Evolutionary conservation across 2,113 vertebrate genomes (phyloP).

Genomic region (Mandrillus leucophaeus): DNA sequence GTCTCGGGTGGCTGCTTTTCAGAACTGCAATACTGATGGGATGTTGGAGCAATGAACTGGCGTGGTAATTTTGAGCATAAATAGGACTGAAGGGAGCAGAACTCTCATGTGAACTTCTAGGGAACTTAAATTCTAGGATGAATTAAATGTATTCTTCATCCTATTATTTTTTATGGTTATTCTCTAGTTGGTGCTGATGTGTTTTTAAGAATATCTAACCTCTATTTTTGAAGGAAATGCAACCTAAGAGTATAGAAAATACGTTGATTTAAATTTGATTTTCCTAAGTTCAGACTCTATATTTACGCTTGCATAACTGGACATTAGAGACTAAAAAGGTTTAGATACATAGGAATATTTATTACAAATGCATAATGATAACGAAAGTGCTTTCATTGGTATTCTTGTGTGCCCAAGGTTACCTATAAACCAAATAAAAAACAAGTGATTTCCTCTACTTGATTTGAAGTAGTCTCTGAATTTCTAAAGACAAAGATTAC

Average conservation of each 20-base stretch:
- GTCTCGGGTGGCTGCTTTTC: neutral
- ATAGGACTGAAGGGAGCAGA: neutral
- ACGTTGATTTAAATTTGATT: conserved; percentile 9
- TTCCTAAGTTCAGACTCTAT: neutral
- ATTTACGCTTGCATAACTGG: neutral
- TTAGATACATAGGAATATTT: neutral
- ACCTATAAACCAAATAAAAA: neutral
- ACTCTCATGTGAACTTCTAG: neutral
- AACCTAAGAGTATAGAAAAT: neutral
- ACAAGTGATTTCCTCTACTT: neutral
- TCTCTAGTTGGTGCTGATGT: conserved; percentile 56
- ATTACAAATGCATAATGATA: neutral
- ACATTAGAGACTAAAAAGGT: neutral
- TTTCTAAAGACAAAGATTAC: neutral
- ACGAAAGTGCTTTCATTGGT: neutral
- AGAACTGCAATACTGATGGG: neutral
- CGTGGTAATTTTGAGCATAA: conserved; percentile 25
- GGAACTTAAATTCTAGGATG: neutral
- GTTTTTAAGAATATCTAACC: conserved; percentile 58
- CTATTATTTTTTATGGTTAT: neutral
- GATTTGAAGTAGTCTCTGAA: neutral
- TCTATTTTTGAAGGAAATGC: conserved; percentile 58
- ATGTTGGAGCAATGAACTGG: conserved; percentile 7
- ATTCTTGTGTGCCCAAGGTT: neutral
- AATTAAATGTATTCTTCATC: conserved; percentile 23